A percentile compares a stretch with the other conserved stretches of the same genome.
Evolutionary conservation across 2,113 vertebrate genomes (phyloP).

Genomic region (Oxygymnocypris stewartii): DNA sequence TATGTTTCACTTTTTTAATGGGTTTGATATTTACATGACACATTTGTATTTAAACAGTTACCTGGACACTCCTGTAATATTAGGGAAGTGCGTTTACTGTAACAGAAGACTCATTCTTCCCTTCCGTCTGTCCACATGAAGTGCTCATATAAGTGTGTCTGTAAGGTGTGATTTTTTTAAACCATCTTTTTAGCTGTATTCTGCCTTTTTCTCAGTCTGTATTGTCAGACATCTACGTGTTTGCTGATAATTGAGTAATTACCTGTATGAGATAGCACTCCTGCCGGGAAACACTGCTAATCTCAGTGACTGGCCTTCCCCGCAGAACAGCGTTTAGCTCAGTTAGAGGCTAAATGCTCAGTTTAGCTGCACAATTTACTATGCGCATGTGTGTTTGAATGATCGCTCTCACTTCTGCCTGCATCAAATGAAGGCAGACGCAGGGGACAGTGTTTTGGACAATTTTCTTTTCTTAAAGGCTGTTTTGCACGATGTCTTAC

Average conservation of each 20-base stretch:
- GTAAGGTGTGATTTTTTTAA: neutral
- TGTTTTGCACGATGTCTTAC: constrained; percentile 31
- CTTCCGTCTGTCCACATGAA: neutral
- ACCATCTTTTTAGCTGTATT: neutral
- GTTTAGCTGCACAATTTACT: constrained; percentile 57
- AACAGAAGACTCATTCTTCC: neutral
- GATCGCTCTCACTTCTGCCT: constrained; percentile 44
- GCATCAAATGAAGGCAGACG: constrained; percentile 40
- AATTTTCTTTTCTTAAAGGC: constrained; percentile 43
- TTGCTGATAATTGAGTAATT: constrained; percentile 76
- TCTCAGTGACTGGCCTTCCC: constrained; percentile 55
- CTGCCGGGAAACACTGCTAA: constrained; percentile 61
- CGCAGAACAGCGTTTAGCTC: constrained; percentile 58
- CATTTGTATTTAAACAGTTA: neutral
- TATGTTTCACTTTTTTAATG: neutral
- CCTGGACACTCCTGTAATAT: neutral
- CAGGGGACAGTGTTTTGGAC: constrained; percentile 24
- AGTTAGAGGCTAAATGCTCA: constrained; percentile 60
- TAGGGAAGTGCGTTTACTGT: constrained; percentile 1
- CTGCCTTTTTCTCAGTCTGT: constrained; percentile 33
- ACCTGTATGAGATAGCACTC: constrained; percentile 72
- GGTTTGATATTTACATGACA: neutral
- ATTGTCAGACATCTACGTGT: constrained; percentile 68
- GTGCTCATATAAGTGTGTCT: neutral
- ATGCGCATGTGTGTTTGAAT: constrained; percentile 37